A percentile compares a stretch with the other conserved stretches of the same genome.
Conservation (phyloP, 2,113 vertebrate species). For the Halichoeres trimaculatus region DNA sequence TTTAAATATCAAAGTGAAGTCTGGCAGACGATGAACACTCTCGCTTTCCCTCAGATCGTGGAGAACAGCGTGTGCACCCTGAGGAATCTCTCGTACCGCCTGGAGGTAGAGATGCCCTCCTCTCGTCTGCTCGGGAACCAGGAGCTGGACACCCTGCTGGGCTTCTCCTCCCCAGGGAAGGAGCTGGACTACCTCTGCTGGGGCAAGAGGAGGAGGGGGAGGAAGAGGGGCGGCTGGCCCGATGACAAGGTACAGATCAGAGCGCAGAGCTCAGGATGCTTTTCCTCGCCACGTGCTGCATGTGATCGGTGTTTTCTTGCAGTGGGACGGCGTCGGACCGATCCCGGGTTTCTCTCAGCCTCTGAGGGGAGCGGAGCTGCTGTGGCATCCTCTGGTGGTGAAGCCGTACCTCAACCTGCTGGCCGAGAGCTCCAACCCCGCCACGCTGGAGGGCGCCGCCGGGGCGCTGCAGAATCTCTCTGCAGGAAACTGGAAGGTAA, state of each 20-base stretch:
- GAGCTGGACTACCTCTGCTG: conserved; percentile 96
- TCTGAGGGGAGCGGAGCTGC: conserved; percentile 94
- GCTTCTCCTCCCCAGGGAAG: conserved; percentile 92
- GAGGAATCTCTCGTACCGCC: conserved; percentile 96
- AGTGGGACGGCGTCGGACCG: conserved; percentile 95
- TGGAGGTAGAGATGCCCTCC: conserved; percentile 97
- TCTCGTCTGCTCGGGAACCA: conserved; percentile 92
- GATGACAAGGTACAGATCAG: conserved; percentile 88
- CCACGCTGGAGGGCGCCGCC: conserved; percentile 96
- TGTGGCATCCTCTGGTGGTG: conserved; percentile 97
- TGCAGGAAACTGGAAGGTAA: conserved; percentile 96
- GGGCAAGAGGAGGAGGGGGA: conserved; percentile 96
- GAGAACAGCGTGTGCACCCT: conserved; percentile 98
- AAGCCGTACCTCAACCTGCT: conserved; percentile 97
- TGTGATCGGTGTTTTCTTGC: conserved; percentile 32
- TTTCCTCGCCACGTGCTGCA: background rate
- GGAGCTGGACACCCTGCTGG: conserved; percentile 91
- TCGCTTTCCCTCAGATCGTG: conserved; percentile 86
- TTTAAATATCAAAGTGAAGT: background rate
- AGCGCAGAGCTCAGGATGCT: too few relatives aligned
- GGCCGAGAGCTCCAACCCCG: conserved; percentile 97
- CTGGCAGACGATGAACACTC: background rate
- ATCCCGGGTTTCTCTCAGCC: conserved; percentile 93
- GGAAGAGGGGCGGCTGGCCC: conserved; percentile 88
- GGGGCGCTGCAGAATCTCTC: conserved; percentile 98